Evolutionary conservation across 2,888 invertebrate species (phyloP).

Genomic region (Odontocolon sp.): DNA sequence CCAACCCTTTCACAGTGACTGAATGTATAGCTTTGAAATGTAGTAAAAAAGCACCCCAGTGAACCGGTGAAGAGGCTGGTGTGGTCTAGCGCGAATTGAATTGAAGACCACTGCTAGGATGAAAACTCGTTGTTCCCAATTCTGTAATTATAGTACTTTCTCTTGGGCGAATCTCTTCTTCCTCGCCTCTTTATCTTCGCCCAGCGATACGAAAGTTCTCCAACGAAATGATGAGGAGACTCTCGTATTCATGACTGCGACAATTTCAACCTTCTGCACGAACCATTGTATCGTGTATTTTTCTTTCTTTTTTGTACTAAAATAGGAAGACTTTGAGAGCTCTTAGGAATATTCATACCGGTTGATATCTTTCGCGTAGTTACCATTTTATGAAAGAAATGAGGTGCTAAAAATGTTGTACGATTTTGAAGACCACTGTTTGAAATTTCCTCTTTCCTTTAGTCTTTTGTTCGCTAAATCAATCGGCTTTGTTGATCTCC

Average conservation of each 20-base stretch:
- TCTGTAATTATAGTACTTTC: slow-evolving; percentile 47
- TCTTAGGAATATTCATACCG: neutral
- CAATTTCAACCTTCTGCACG: neutral
- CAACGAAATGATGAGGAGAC: slow-evolving; percentile 4
- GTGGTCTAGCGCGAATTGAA: slow-evolving; percentile 40
- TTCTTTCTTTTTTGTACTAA: neutral
- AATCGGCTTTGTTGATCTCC: neutral
- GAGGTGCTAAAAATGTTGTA: neutral
- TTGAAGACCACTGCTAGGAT: slow-evolving; percentile 26
- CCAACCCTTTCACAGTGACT: slow-evolving; percentile 34
- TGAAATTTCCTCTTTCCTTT: too few species aligned
- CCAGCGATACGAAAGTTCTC: slow-evolving; percentile 33
- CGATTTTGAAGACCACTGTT: too few species aligned
- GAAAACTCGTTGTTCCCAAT: slow-evolving; percentile 52
- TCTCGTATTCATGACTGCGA: slow-evolving; percentile 37
- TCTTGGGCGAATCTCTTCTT: slow-evolving; percentile 11
- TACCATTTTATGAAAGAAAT: too few species aligned
- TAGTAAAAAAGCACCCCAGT: slow-evolving; percentile 37
- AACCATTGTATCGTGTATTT: neutral
- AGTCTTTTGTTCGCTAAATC: too few species aligned
- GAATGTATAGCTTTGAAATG: slow-evolving; percentile 23
- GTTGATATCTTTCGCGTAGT: too few species aligned
- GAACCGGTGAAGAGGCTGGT: slow-evolving; percentile 39
- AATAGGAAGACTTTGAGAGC: neutral
- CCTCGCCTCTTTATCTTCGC: slow-evolving; percentile 36